Conservation (phyloP, 2,888 invertebrate species). For the Tigriopus californicus region DNA sequence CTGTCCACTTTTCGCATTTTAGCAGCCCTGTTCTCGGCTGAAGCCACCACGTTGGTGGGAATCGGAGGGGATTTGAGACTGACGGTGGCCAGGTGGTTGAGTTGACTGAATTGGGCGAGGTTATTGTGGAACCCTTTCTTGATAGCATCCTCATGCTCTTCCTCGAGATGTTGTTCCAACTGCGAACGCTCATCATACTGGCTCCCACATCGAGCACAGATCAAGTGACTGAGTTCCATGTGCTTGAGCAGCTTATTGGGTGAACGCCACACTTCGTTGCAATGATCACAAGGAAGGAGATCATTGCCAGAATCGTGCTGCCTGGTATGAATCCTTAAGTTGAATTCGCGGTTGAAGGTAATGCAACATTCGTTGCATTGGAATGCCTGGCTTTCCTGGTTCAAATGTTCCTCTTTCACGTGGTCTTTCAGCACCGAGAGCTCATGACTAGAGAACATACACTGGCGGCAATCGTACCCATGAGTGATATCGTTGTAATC, state of each 20-base stretch:
- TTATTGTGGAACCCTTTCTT: not conserved
- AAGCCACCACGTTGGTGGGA: not conserved
- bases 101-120: not conserved
- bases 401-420: not conserved
- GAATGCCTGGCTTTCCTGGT: not conserved
- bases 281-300: conserved; percentile 8
- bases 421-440: conserved; percentile 7
- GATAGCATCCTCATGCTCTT: conserved; percentile 4
- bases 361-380: conserved; percentile 9
- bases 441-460: conserved; percentile 5
- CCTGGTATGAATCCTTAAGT: conserved; percentile 12
- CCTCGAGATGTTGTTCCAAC: not conserved
- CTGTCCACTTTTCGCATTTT: conserved; percentile 14
- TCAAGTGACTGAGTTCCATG: conserved; percentile 11
- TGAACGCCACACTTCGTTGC: conserved; percentile 2
- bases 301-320: not conserved
- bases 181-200: not conserved
- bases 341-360: conserved; percentile 5
- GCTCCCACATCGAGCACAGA: conserved; percentile 5
- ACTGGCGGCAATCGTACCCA: conserved; percentile 11
- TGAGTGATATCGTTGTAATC: conserved; percentile 10
- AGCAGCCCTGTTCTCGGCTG: conserved; percentile 6
- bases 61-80: too few relatives aligned
- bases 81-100: not conserved
- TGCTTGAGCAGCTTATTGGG: conserved; percentile 12